phyloP scores from a whole-genome alignment of 2,888 invertebrate species.

The Cecidostiba fungosa region DNA sequence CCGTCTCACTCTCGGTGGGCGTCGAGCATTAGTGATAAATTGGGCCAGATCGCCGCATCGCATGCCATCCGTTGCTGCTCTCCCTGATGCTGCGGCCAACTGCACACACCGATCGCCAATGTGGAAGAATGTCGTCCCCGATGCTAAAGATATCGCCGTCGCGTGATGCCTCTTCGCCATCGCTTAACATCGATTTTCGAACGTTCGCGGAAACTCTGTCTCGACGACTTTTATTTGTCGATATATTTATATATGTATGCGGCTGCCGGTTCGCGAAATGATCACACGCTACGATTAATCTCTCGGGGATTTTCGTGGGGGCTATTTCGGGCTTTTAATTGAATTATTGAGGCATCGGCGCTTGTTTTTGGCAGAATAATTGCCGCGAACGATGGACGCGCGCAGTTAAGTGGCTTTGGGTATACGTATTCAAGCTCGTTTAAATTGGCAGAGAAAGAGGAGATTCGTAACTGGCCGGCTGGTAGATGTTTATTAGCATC shows the following conservation, averaged over 20 bases:
- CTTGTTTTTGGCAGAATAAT: slow-evolving; percentile 58
- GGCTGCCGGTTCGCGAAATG: background rate
- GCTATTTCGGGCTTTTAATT: slow-evolving; percentile 50
- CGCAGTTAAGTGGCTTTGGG: slow-evolving; percentile 30
- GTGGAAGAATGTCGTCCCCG: slow-evolving; percentile 73
- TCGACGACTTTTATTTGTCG: slow-evolving; percentile 11
- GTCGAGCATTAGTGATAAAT: slow-evolving; percentile 77
- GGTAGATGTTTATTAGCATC: slow-evolving; percentile 47
- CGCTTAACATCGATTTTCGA: slow-evolving; percentile 55
- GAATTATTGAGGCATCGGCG: slow-evolving; percentile 58
- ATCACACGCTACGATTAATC: slow-evolving; percentile 21
- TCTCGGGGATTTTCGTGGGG: background rate
- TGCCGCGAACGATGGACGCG: slow-evolving; percentile 18
- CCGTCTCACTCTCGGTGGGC: slow-evolving; percentile 67
- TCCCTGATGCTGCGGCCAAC: slow-evolving; percentile 75
- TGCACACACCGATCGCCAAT: slow-evolving; percentile 73
- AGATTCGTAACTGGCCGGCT: slow-evolving; percentile 17
- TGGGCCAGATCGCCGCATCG: slow-evolving; percentile 73
- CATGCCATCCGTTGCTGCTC: slow-evolving; percentile 69
- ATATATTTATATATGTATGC: slow-evolving; percentile 18
- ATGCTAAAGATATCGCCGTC: slow-evolving; percentile 74
- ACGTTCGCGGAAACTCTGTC: background rate
- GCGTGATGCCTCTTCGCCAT: background rate
- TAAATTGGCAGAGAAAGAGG: slow-evolving; percentile 54
- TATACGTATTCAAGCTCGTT: slow-evolving; percentile 13